Percentiles rank a stretch among this genome's conserved stretches.
Conservation (phyloP, 2,888 invertebrate genomes). For the Lysandra coridon region DNA sequence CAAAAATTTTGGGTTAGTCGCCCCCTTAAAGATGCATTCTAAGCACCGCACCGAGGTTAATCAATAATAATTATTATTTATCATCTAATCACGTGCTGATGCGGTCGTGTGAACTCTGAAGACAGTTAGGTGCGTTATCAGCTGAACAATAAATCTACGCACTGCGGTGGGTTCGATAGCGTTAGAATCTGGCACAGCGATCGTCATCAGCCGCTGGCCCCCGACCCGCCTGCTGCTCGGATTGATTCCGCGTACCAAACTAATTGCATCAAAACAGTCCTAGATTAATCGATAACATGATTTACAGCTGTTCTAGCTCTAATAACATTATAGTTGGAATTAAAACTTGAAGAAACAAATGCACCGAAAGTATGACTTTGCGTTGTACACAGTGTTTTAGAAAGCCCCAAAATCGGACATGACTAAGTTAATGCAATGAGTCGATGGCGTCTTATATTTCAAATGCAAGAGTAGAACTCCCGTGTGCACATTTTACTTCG, state of each 20-base stretch:
- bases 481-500: too few relatives aligned
- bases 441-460: too few relatives aligned
- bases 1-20: too few relatives aligned
- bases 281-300: slow-evolving; percentile 21
- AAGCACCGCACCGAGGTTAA: too few relatives aligned
- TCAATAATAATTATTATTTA: neutral
- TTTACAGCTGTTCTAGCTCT: neutral
- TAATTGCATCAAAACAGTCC: slow-evolving; percentile 2
- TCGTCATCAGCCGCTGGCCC: slow-evolving; percentile 10
- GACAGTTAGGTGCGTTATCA: neutral
- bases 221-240: slow-evolving; percentile 8
- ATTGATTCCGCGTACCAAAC: slow-evolving; percentile 18
- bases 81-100: neutral
- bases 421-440: too few relatives aligned
- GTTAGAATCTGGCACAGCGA: slow-evolving; percentile 13
- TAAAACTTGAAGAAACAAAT: neutral
- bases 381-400: too few relatives aligned
- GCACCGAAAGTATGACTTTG: neutral
- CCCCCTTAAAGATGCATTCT: neutral
- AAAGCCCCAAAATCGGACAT: too few relatives aligned
- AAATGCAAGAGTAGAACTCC: too few relatives aligned
- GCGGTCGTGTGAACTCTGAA: neutral
- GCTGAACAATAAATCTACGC: slow-evolving; percentile 1
- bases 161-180: slow-evolving; percentile 8
- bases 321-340: neutral